Percentiles rank a stretch among this genome's conserved stretches.
phyloP scores from a whole-genome alignment of 2,797 vertebrate genomes.

The Sternarchorhynchus goeldii region DNA sequence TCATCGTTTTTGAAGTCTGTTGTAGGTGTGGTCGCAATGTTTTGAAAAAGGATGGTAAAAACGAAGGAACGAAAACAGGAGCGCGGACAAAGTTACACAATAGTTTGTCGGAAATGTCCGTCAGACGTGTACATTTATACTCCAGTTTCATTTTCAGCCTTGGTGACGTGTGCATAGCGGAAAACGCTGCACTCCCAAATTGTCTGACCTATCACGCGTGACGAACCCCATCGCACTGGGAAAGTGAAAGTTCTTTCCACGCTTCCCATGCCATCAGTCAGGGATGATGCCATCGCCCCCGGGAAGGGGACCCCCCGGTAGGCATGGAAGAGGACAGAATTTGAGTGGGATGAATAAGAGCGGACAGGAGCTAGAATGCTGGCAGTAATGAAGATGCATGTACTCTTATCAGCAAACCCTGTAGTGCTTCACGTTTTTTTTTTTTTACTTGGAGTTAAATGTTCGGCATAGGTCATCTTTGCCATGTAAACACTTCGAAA shows the following conservation, averaged over 20 bases:
- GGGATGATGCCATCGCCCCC: neutral
- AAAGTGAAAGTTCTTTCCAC: slow-evolving; percentile 22
- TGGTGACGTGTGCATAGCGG: neutral
- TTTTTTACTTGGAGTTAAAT: neutral
- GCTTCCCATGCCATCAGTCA: slow-evolving; percentile 1
- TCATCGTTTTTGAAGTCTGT: neutral
- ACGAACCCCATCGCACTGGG: slow-evolving; percentile 39
- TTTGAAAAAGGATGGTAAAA: neutral
- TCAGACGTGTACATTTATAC: slow-evolving; percentile 16
- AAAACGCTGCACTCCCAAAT: neutral
- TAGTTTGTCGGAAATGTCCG: neutral
- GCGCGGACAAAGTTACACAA: neutral
- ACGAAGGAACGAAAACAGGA: slow-evolving; percentile 9
- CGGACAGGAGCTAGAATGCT: slow-evolving; percentile 18
- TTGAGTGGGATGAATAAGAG: neutral
- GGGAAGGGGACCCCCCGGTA: neutral
- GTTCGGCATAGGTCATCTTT: slow-evolving; percentile 9
- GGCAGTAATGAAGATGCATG: slow-evolving; percentile 42
- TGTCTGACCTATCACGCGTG: slow-evolving; percentile 30
- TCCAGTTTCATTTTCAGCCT: neutral
- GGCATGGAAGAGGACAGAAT: slow-evolving; percentile 25
- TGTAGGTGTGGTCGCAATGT: slow-evolving; percentile 14
- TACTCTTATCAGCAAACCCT: slow-evolving; percentile 7
- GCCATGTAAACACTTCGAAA: neutral
- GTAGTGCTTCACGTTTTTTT: neutral